Evolutionary conservation across 2,797 vertebrate species (phyloP), one percentile per base, ranked within the genome.

Genomic region (Antrozous pallidus): DNA sequence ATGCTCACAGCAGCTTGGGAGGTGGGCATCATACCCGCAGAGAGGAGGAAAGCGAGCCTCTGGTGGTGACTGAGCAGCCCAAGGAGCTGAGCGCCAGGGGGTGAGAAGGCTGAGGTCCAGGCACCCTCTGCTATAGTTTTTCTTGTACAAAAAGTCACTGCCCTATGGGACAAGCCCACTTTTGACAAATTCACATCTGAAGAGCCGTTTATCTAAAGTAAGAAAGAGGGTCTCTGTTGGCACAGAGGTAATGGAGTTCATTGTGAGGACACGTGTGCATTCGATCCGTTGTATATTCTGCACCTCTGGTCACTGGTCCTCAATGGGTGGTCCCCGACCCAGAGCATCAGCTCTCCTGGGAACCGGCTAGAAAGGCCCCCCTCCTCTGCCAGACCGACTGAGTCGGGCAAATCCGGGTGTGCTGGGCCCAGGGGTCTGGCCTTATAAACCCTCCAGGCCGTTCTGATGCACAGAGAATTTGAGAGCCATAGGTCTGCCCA

Each of bases 381-480:
- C 3, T 10, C 10, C 24, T 20, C 11, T 11, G 2, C 13, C 70
- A 58, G 7, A 79, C 4, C 6, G 63, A 45, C 38, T 86, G 47
- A 75, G 17, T 61, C 8, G 58, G 49, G 17, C 85, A n/a, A 61
- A 22, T 61, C 18, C 65, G 38, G 11, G 28, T 79, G 17, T 67
- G 45, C 56, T 40, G 31, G 38, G 38, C 3, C 14, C 81, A 6
- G 10, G 14, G n/a, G 56, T 73, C 42, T 93, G 77, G 20, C 20
- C 93, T 83, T 77, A 83, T 95, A 86, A 91, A 65, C 6, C 31
- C 40, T 14, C 49, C 31, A 42, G 81, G 22, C 24, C 47, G 22
- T 77, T 70, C 56, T 24, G 24, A 79, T 74, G 40, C 13, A 74
- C 77, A 20, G 73, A 92, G 86, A 84, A 95, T 51, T 94, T 90